phyloP scores from a whole-genome alignment of 1,140 invertebrate genomes.

The Euwallacea similis region DNA sequence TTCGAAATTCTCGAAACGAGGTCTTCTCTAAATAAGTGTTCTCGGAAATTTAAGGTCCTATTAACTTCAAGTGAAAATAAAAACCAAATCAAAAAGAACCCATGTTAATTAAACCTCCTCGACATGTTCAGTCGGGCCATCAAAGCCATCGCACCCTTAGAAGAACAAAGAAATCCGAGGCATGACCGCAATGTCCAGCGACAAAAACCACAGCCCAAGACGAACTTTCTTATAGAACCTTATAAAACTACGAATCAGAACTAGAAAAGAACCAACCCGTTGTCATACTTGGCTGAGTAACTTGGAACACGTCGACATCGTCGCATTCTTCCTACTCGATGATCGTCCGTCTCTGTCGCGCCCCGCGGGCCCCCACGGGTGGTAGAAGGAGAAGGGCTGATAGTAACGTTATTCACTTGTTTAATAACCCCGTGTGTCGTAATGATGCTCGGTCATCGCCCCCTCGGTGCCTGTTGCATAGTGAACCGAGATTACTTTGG shows the following conservation, averaged over 20 bases:
- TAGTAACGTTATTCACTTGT: slow-evolving; percentile 48
- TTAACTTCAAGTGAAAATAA: too few species aligned
- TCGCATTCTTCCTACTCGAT: slow-evolving; percentile 33
- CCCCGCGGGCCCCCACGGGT: slow-evolving; percentile 18
- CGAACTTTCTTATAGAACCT: slow-evolving; percentile 32
- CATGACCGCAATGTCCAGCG: slow-evolving; percentile 13
- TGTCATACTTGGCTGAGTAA: slow-evolving; percentile 44
- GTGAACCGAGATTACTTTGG: slow-evolving; percentile 38
- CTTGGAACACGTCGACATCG: slow-evolving; percentile 38
- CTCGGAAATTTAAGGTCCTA: too few species aligned
- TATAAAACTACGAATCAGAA: slow-evolving; percentile 21
- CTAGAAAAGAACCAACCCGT: slow-evolving; percentile 44
- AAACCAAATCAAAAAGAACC: too few species aligned
- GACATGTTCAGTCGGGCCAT: too few species aligned
- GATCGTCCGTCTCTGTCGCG: slow-evolving; percentile 39
- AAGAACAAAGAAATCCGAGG: slow-evolving; percentile 20
- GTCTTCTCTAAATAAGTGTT: too few species aligned
- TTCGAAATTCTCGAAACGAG: too few species aligned
- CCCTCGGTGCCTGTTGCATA: slow-evolving; percentile 45
- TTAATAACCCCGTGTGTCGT: slow-evolving; percentile 51
- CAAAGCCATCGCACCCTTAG: slow-evolving; percentile 8
- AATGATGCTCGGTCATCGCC: slow-evolving; percentile 50
- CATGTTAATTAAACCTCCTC: too few species aligned
- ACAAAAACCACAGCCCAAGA: slow-evolving; percentile 10
- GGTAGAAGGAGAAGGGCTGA: slow-evolving; percentile 45